Conservation (phyloP, 2,113 vertebrate species). For the Heterocephalus glaber region DNA sequence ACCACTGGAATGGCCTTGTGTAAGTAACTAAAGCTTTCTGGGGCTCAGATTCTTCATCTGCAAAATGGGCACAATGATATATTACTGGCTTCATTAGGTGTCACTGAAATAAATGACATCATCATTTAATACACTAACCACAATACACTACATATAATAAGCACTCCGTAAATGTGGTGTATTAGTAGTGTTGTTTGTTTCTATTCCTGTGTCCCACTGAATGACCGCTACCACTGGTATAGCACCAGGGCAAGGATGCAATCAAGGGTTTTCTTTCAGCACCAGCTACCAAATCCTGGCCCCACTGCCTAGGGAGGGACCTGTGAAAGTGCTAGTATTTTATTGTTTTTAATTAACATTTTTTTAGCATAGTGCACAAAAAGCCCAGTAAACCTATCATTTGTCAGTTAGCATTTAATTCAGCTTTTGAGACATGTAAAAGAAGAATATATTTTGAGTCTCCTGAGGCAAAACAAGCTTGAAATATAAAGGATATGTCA, state of each 20-base stretch:
- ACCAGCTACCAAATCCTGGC: slow-evolving; percentile 81
- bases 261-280: slow-evolving; percentile 60
- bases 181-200: background rate
- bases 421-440: background rate
- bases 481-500: slow-evolving; percentile 42
- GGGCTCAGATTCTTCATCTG: background rate
- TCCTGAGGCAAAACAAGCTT: background rate
- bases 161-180: background rate
- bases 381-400: slow-evolving; percentile 4
- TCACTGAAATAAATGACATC: background rate
- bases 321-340: slow-evolving; percentile 62
- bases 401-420: background rate
- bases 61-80: background rate
- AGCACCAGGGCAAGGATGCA: background rate
- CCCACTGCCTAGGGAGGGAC: slow-evolving; percentile 62
- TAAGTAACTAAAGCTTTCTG: background rate
- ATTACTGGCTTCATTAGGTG: background rate
- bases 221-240: slow-evolving; percentile 5
- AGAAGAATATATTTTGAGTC: slow-evolving; percentile 51
- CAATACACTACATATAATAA: background rate
- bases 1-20: background rate
- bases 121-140: background rate
- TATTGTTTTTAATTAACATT: background rate
- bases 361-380: background rate
- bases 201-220: background rate